Base-by-base conservation (phyloP, 2,797 vertebrate genomes). In the Meda fulgida region DNA sequence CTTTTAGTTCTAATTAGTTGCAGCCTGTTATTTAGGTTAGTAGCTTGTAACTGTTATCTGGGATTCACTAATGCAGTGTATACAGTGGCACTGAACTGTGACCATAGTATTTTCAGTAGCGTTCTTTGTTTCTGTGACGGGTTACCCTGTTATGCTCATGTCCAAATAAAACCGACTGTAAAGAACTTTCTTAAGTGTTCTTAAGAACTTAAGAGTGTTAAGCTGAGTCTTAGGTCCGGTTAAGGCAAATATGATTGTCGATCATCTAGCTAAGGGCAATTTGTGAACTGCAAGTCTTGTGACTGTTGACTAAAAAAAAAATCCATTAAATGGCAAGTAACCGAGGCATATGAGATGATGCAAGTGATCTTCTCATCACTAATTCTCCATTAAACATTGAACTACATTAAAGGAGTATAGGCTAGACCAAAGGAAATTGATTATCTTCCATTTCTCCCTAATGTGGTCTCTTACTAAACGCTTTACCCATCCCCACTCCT, bases 391-490 rank as follows among this genome's bases (percentile, higher is more conserved):
- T 31, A 46, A 79, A 79, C 40, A 66, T 79, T 26, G 34, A 66
- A 66, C 48, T 38, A 18, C 66, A 71, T 78, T 78, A 78, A 55
- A 21, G 4, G 21, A 55, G 26, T 71, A 51, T 78, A 46, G 36
- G 38, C 36, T 78, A 71, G 26, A 63, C 9, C 23, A n/a, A 84
- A 71, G 53, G 26, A 63, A 70, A 81, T 21, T 72, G 38, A 60
- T 13, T 26, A 55, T 78, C 34, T 78, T 70, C 63, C n/a, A 67
- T 55, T 77, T 84, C 34, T 67, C n/a, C 31, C 18, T 84, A 77
- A 51, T 77, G 82, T 34, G 3, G 13, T 40, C 10, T 10, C 58
- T 76, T 53, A 38, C 46, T 53, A 76, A 84, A 23, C 2, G 2
- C 65, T 84, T 79, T 71, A 63, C 76, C 31, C 36, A 70, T 78